Base-by-base conservation (phyloP, 2,888 invertebrate species). In the Dynastes hyllus region DNA sequence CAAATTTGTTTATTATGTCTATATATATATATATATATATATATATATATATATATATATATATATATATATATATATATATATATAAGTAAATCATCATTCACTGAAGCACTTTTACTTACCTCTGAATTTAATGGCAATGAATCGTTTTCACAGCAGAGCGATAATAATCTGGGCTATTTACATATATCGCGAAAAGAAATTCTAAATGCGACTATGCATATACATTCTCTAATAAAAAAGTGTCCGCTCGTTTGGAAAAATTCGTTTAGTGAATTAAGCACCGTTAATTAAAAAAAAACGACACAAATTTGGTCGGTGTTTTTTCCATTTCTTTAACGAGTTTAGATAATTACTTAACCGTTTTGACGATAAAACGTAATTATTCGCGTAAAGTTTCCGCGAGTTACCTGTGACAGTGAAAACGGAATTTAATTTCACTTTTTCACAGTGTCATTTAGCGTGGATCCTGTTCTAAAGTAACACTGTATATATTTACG, bases 401-500 rank as follows among this genome's bases (percentile, higher is more conserved):
- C 50, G 40, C 45, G 22, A 40, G 8, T 58, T 58, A 11, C 22
- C 13, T 37, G 37, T 9, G 37, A 73, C 55, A 37, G n/a, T 58
- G 70, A 70, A 69, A 69, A 55, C 13, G n/a, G 29, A 61, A 45
- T 45, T 73, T 61, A n/a, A 73, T 73, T 73, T 73, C 45, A 73
- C 73, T 73, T 73, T 73, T 61, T 40, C 61, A 73, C 58, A 73
- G 6, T 61, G 8, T 16, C 61, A 45, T n/a, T 53, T 45, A 45
- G 50, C 73, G 55, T 16, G 4, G 13, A 58, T 37, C 40, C 53
- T 58, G 61, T 61, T 61, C 58, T 73, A 40, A 45, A 73, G 58
- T 61, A 71, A 70, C 22, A 61, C 61, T 9, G 40, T 11, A 3
- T 8, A 11, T 3, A 2, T 69, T 50, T 8, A 61, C 8, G 53